Percentiles rank a stretch among this genome's conserved stretches.
phyloP scores from a whole-genome alignment of 37 sponge, comb jelly and placozoan genomes.

The Diacarnus erythraeanus region DNA sequence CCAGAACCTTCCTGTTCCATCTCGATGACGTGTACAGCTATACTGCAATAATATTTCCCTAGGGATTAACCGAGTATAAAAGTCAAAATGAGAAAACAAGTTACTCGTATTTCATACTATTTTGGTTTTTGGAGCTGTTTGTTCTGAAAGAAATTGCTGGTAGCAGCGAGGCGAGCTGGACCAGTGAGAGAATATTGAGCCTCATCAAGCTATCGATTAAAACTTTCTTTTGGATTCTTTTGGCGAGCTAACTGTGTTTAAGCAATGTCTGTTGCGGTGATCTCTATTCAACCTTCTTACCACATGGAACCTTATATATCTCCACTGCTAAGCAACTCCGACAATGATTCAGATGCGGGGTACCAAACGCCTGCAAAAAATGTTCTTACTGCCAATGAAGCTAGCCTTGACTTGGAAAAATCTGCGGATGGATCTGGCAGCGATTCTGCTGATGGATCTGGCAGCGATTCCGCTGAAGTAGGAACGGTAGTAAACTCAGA shows the following conservation, averaged over 20 bases:
- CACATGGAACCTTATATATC: not conserved
- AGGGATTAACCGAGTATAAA: too few relatives aligned
- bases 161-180: too few relatives aligned
- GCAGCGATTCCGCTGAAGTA: not conserved
- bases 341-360: constrained; percentile 62
- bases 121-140: too few relatives aligned
- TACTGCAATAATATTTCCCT: too few relatives aligned
- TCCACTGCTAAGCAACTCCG: not conserved
- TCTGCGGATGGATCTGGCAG: not conserved
- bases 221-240: too few relatives aligned
- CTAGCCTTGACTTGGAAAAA: not conserved
- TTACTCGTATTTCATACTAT: too few relatives aligned
- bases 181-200: too few relatives aligned
- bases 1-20: too few relatives aligned
- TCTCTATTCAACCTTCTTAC: not conserved
- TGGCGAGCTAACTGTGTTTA: not conserved
- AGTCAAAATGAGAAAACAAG: too few relatives aligned
- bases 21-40: too few relatives aligned
- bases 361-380: constrained; percentile 48
- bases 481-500: constrained; percentile 31
- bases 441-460: not conserved
- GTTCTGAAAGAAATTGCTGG: too few relatives aligned
- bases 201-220: too few relatives aligned
- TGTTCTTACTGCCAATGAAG: constrained; percentile 1
- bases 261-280: constrained; percentile 5